Base-by-base conservation (phyloP, 2,888 invertebrate genomes). In the Megalurothrips usitatus region DNA sequence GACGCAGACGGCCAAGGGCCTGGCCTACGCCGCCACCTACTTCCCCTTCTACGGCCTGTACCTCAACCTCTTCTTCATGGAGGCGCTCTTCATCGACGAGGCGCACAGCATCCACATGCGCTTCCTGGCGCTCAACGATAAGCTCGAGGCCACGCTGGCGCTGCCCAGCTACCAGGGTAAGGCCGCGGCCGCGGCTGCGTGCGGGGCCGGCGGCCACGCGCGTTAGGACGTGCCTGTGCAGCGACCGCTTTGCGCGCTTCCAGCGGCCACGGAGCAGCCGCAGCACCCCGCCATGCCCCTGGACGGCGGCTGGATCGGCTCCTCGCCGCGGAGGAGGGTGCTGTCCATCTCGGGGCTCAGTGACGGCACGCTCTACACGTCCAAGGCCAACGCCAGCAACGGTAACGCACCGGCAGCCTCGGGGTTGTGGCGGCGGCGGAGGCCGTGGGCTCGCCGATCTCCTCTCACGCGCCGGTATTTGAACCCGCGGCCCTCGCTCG, bases 31-130 rank as follows among this genome's bases (percentile, higher is more conserved):
- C 0, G 84, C 86, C 11, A 91, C 91, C 85, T 92, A 91, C 85
- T 84, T 89, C 0, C 89, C 90, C 0, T 89, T 91, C 84, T 92
- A 92, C 84, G 84, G 90, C 6, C 88, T 91, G 84, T 92, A 92
- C 87, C 87, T 89, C 82, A 88, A 91, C 68, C 89, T 91, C 79
- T 87, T 91, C 84, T 88, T 89, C 75, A 86, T 91, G 84, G 91
- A 91, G 85, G 87, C 91, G 2, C 91, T 91, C 85, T 91, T 91
- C 82, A 90, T 90, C 52, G 88, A 91, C 83, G 88, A 90, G 0
- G 89, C 91, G 2, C 88, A 90, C 81, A 90, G 90, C 8, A 88
- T 92, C 43, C 88, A 89, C 47, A 88, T 90, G 58, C 88, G 91
- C 26, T 90, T 91, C 83, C 86, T 86, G 14, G 88, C 89, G 0